Percentiles rank a stretch among this genome's conserved stretches.
phyloP scores from a whole-genome alignment of 1,140 invertebrate genomes.

The Cherax quadricarinatus region DNA sequence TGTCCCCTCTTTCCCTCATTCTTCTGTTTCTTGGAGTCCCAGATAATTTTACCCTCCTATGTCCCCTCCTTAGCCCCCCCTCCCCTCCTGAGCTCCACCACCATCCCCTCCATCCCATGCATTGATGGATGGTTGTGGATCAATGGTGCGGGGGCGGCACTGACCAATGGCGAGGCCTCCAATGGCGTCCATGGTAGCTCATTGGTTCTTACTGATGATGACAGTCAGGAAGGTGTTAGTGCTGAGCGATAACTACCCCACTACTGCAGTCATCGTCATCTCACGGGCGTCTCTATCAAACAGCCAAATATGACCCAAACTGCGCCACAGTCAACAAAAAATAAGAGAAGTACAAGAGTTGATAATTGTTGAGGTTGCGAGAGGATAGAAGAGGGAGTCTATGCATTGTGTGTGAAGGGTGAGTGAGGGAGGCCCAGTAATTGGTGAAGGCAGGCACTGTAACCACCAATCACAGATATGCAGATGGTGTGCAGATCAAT shows the following conservation, averaged over 20 bases:
- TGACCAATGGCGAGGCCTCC: conserved; percentile 34
- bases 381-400: background rate
- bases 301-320: background rate
- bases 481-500: conserved; percentile 37
- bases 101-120: conserved; percentile 17
- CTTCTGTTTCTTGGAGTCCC: background rate
- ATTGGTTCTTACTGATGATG: conserved; percentile 31
- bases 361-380: background rate
- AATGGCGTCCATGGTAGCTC: conserved; percentile 1
- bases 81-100: background rate
- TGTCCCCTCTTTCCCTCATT: background rate
- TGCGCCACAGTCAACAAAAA: background rate
- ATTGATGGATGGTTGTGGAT: conserved; percentile 46
- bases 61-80: background rate
- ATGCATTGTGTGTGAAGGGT: background rate
- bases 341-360: background rate
- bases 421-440: conserved; percentile 5
- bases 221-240: background rate
- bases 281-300: background rate
- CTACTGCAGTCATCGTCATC: background rate
- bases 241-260: conserved; percentile 3
- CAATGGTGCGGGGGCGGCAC: conserved; percentile 32
- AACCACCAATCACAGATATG: conserved; percentile 39
- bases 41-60: background rate
- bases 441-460: conserved; percentile 1